These are phyloP conservation scores for Anabas testudineus DNA, from an alignment of 2,797 vertebrate genomes.

Conservation along the genomic window DNA sequence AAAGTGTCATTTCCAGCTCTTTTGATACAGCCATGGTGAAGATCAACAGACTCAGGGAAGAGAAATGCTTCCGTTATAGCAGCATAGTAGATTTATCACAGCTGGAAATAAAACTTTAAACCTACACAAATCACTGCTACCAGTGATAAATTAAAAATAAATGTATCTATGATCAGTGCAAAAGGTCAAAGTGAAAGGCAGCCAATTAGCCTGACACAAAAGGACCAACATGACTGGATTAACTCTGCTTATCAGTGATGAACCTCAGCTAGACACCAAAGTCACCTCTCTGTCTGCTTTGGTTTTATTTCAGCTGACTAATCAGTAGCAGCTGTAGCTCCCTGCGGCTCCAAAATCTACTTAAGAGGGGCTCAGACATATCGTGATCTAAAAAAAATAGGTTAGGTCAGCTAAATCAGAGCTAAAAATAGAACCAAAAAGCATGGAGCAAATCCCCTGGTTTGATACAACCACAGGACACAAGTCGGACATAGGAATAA, in stretches of 20 bases:
- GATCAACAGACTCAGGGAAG: constrained; percentile 4
- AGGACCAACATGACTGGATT: constrained; percentile 32
- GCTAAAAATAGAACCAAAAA: constrained; percentile 56
- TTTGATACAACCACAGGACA: constrained; percentile 17
- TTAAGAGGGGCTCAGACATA: constrained; percentile 54
- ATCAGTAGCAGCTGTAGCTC: constrained; percentile 42
- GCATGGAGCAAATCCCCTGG: constrained; percentile 10
- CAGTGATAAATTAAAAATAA: not conserved
- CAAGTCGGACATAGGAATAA: not conserved
- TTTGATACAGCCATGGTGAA: not conserved
- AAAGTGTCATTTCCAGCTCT: not conserved
- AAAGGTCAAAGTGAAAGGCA: constrained; percentile 39
- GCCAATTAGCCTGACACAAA: constrained; percentile 43
- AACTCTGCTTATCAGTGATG: constrained; percentile 27
- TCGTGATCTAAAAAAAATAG: constrained; percentile 42
- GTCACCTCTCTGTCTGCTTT: constrained; percentile 20
- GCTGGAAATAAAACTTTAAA: too few relatives aligned
- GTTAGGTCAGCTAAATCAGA: constrained; percentile 39
- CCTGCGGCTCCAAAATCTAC: constrained; percentile 41
- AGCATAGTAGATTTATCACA: too few relatives aligned
- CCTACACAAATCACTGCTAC: too few relatives aligned
- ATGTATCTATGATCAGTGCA: not conserved
- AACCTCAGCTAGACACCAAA: constrained; percentile 11
- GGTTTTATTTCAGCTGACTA: constrained; percentile 49
- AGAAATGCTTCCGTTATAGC: constrained; percentile 6